Conservation (phyloP, 2,113 vertebrate species). For the Macaca mulatta region DNA sequence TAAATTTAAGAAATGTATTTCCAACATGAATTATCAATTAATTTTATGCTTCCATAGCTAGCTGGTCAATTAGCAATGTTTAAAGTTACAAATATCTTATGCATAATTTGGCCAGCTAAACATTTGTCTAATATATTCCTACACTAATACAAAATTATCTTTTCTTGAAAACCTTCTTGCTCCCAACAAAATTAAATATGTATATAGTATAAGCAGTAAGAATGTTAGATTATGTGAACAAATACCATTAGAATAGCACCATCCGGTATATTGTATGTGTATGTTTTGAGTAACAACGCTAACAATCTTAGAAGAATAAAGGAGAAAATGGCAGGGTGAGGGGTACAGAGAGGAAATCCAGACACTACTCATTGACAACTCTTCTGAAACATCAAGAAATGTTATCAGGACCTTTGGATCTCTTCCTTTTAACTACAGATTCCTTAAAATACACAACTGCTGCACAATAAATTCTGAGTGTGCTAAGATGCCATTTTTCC, state of each 20-base stretch:
- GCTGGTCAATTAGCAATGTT: constrained; percentile 25
- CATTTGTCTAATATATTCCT: constrained; percentile 30
- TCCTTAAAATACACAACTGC: neutral
- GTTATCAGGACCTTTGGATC: neutral
- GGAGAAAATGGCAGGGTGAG: neutral
- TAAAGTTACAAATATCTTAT: constrained; percentile 60
- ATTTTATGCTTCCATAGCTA: constrained; percentile 32
- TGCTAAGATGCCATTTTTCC: neutral
- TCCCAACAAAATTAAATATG: constrained; percentile 43
- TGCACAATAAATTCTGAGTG: neutral
- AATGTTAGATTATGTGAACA: constrained; percentile 32
- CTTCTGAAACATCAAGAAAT: constrained; percentile 18
- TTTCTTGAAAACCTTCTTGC: constrained; percentile 51
- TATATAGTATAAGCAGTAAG: constrained; percentile 19
- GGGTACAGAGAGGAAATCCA: neutral
- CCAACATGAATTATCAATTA: constrained; percentile 50
- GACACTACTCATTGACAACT: neutral
- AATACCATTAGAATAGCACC: constrained; percentile 61
- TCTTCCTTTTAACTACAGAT: neutral
- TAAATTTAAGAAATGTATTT: constrained; percentile 54
- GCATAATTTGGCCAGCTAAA: constrained; percentile 39
- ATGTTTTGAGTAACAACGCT: neutral
- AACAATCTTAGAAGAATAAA: neutral
- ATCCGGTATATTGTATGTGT: neutral
- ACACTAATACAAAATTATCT: constrained; percentile 56